Percentiles rank a stretch among this genome's conserved stretches.
These are phyloP conservation scores for Pristionchus fissidentatus DNA, from an alignment of 2,888 invertebrate species.

Conservation along the genomic window DNA sequence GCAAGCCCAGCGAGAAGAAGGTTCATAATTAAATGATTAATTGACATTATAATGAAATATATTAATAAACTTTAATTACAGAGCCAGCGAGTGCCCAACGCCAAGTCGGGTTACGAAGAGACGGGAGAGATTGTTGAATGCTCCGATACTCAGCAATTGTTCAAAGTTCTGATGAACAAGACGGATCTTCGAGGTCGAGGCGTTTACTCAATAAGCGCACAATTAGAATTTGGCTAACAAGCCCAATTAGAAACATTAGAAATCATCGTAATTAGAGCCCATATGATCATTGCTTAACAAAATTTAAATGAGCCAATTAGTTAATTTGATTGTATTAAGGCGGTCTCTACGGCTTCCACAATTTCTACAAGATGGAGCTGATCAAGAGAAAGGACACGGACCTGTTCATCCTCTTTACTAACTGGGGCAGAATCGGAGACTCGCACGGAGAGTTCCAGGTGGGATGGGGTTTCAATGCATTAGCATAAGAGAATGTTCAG, in stretches of 20 bases:
- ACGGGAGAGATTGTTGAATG: constrained; percentile 64
- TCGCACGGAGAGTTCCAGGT: constrained; percentile 58
- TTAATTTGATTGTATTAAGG: constrained; percentile 15
- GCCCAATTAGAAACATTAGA: neutral
- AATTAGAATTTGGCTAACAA: neutral
- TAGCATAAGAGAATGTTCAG: neutral
- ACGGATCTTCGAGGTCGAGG: constrained; percentile 50
- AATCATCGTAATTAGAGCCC: too few species aligned
- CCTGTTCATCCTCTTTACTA: constrained; percentile 78
- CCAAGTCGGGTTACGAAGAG: constrained; percentile 55
- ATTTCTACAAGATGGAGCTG: constrained; percentile 79
- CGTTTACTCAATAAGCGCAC: too few species aligned
- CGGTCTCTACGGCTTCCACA: constrained; percentile 78
- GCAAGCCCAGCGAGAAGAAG: constrained; percentile 28
- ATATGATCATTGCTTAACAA: neutral
- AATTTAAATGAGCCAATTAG: neutral
- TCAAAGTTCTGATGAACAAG: constrained; percentile 52
- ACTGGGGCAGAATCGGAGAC: constrained; percentile 80
- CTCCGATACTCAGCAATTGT: constrained; percentile 60
- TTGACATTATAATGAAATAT: neutral
- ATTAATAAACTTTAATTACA: neutral
- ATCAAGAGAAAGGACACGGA: constrained; percentile 77
- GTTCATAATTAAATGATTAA: neutral
- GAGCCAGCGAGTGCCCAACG: constrained; percentile 58
- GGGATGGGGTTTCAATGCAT: neutral